Conservation (phyloP, 2,888 invertebrate species). For the Orchesellides sinensis region DNA sequence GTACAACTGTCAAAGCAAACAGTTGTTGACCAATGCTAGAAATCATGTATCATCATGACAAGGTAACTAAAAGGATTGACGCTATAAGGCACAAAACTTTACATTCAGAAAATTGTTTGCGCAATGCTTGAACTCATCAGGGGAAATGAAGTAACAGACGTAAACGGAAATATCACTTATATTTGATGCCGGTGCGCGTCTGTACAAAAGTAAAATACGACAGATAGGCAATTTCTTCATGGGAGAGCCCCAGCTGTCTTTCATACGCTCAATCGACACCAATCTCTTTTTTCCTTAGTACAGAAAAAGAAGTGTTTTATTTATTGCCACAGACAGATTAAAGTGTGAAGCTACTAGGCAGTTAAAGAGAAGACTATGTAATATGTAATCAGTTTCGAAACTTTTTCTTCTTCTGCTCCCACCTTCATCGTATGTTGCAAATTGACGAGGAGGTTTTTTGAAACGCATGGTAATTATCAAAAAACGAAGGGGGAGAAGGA, state of each 20-base stretch:
- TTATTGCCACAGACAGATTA: constrained; percentile 2
- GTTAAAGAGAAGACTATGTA: no score
- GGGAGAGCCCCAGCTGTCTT: constrained; percentile 52
- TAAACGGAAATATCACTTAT: no score
- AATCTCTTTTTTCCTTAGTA: constrained; percentile 10
- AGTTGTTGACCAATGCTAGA: neutral
- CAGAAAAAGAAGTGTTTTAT: neutral
- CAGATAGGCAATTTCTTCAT: no score
- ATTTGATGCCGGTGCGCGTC: no score
- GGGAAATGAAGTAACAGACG: no score
- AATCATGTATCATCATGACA: constrained; percentile 23
- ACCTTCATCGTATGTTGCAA: constrained; percentile 1
- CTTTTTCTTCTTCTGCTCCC: neutral
- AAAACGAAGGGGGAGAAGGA: constrained; percentile 4
- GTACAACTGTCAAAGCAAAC: constrained; percentile 27
- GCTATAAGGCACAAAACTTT: no score
- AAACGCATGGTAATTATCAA: constrained; percentile 53
- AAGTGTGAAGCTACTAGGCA: constrained; percentile 16
- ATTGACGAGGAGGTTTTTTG: neutral
- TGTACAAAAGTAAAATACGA: no score
- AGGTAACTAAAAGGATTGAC: constrained; percentile 36
- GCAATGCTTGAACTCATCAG: no score
- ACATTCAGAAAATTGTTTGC: no score
- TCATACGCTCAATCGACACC: constrained; percentile 41
- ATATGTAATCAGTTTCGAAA: no score